Evolutionary conservation across 2,888 invertebrate species (phyloP).

Genomic region (Ophioninae sp.): DNA sequence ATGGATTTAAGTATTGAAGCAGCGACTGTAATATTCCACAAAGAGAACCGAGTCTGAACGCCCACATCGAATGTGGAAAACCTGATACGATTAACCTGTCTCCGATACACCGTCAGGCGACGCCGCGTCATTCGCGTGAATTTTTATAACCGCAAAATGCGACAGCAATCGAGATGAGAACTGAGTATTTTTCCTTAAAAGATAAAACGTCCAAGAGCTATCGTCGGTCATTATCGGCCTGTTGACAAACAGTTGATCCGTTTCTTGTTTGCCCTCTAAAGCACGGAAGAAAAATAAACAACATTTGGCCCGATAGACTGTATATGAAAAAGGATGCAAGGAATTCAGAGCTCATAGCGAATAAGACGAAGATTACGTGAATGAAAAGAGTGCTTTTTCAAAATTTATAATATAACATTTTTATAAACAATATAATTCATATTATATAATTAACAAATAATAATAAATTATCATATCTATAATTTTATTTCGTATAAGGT

Average conservation of each 20-base stretch:
- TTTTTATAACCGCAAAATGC: slow-evolving; percentile 31
- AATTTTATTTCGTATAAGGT: too few relatives aligned
- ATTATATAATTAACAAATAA: too few relatives aligned
- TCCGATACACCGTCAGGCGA: neutral
- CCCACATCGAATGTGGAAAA: slow-evolving; percentile 30
- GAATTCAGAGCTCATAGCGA: too few relatives aligned
- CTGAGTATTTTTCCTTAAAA: slow-evolving; percentile 17
- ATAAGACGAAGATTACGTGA: too few relatives aligned
- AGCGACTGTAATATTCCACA: slow-evolving; percentile 12
- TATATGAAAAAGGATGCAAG: too few relatives aligned
- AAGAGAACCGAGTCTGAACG: slow-evolving; percentile 21
- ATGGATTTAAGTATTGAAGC: neutral
- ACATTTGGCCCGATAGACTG: too few relatives aligned
- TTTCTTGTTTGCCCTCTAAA: neutral
- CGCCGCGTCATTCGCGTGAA: slow-evolving; percentile 11
- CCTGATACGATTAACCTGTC: slow-evolving; percentile 19
- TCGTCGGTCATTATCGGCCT: neutral
- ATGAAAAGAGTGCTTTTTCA: too few relatives aligned
- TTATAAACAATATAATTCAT: too few relatives aligned
- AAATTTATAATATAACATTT: too few relatives aligned
- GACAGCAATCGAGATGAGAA: slow-evolving; percentile 14
- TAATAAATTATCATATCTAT: too few relatives aligned
- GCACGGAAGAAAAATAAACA: too few relatives aligned
- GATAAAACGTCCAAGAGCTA: slow-evolving; percentile 14
- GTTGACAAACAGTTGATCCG: neutral